Conservation (phyloP, 1,140 invertebrate genomes). For the Triops longicaudatus region DNA sequence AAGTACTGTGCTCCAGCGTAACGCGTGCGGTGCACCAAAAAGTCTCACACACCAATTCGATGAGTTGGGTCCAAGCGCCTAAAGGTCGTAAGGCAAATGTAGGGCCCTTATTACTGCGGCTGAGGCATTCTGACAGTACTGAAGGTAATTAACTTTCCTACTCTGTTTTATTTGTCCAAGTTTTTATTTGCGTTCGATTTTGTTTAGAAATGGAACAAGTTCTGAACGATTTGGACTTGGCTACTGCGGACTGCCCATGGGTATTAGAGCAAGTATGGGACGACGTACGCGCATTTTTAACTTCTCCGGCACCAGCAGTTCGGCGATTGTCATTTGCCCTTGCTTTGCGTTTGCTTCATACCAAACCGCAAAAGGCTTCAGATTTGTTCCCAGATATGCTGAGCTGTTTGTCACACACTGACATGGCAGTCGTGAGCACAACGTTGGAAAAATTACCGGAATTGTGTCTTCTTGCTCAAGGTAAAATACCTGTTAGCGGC, state of each 20-base stretch:
- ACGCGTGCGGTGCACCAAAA: neutral
- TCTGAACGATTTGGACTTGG: conserved; percentile 21
- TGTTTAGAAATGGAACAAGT: conserved; percentile 21
- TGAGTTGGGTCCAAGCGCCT: neutral
- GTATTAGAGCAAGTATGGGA: conserved; percentile 16
- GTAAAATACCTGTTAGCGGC: too few species aligned
- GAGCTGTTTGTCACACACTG: conserved; percentile 60
- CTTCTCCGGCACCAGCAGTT: conserved; percentile 24
- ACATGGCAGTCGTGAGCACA: conserved; percentile 65
- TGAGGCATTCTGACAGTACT: conserved; percentile 9
- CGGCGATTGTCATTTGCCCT: conserved; percentile 23
- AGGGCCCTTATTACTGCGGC: conserved; percentile 15
- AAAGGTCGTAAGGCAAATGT: conserved; percentile 5
- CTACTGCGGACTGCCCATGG: neutral
- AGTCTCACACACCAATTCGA: neutral
- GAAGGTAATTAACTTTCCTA: conserved; percentile 33
- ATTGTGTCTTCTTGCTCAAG: conserved; percentile 67
- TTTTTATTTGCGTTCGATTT: neutral
- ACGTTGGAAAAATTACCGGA: conserved; percentile 75
- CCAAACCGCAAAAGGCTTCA: conserved; percentile 20
- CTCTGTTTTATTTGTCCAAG: conserved; percentile 47
- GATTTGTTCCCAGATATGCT: conserved; percentile 23
- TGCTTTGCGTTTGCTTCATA: conserved; percentile 24
- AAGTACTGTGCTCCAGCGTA: neutral
- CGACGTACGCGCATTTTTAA: conserved; percentile 23